phyloP scores from a whole-genome alignment of 2,888 invertebrate genomes.

The Penaeus monodon region DNA sequence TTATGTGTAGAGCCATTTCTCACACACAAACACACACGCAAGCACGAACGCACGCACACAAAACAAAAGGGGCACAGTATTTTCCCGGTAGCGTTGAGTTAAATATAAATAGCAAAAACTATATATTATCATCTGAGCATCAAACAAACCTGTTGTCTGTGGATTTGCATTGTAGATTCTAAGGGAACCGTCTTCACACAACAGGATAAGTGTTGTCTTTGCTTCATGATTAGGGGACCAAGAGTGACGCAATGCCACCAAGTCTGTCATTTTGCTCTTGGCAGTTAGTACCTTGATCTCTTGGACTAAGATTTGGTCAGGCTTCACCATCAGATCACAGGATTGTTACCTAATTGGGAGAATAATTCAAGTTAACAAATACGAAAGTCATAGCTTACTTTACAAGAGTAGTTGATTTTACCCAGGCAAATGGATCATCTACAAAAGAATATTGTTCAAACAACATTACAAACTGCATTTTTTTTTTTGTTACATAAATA shows the following conservation, averaged over 20 bases:
- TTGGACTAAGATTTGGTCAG: slow-evolving; percentile 84
- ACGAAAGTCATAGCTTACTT: too few relatives aligned
- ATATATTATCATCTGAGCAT: too few relatives aligned
- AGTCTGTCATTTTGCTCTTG: slow-evolving; percentile 96
- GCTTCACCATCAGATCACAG: slow-evolving; percentile 94
- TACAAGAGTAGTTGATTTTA: too few relatives aligned
- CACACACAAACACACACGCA: too few relatives aligned
- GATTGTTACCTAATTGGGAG: slow-evolving; percentile 78
- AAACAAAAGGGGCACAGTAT: too few relatives aligned
- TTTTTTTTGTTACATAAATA: too few relatives aligned
- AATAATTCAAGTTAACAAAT: neutral
- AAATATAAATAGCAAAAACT: neutral
- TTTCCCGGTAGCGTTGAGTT: too few relatives aligned
- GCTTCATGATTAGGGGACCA: slow-evolving; percentile 78
- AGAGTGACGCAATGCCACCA: slow-evolving; percentile 93
- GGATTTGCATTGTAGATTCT: slow-evolving; percentile 92
- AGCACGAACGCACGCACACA: too few relatives aligned
- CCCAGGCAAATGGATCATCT: too few relatives aligned
- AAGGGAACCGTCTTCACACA: slow-evolving; percentile 96
- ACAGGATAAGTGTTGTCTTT: slow-evolving; percentile 89
- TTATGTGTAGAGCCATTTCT: too few relatives aligned
- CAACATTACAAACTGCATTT: too few relatives aligned
- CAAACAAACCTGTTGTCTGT: slow-evolving; percentile 74
- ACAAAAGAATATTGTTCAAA: too few relatives aligned
- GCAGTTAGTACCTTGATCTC: slow-evolving; percentile 82